A percentile compares a stretch with the other conserved stretches of the same genome.
Evolutionary conservation across 2,113 vertebrate genomes (phyloP).

Genomic region (Notarius quadriscutis): DNA sequence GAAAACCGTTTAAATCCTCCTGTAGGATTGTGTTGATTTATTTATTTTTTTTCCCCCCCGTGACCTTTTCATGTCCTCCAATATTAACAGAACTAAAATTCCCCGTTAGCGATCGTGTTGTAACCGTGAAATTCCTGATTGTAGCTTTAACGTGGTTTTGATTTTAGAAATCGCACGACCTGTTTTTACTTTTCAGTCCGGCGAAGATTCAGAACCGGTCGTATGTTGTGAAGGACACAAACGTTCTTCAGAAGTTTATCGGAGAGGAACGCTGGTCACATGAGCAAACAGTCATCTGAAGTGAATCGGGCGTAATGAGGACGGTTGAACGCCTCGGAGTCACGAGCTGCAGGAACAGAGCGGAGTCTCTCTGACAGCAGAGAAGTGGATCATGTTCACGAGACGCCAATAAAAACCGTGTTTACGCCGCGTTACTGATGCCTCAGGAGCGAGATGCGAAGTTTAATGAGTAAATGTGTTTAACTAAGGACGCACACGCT

Average conservation of each 20-base stretch:
- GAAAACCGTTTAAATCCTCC: no score
- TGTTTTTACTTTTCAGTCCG: neutral
- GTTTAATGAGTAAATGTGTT: neutral
- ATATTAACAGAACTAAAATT: neutral
- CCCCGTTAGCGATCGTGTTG: neutral
- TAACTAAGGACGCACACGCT: neutral
- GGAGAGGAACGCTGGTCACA: neutral
- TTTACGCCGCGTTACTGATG: neutral
- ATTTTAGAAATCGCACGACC: neutral
- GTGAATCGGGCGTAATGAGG: neutral
- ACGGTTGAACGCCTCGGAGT: neutral
- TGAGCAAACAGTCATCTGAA: neutral
- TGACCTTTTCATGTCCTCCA: neutral
- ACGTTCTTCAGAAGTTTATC: neutral
- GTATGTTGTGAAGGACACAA: no score
- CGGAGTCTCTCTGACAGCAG: neutral
- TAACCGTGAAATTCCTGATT: neutral
- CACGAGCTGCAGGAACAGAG: neutral
- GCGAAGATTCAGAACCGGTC: neutral
- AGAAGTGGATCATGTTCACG: neutral
- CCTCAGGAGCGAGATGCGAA: neutral
- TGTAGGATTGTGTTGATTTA: no score
- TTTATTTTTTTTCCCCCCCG: no score
- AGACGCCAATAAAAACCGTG: neutral
- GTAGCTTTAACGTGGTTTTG: neutral